phyloP scores from a whole-genome alignment of 2,797 vertebrate species.

The Pteronotus mesoamericanus region DNA sequence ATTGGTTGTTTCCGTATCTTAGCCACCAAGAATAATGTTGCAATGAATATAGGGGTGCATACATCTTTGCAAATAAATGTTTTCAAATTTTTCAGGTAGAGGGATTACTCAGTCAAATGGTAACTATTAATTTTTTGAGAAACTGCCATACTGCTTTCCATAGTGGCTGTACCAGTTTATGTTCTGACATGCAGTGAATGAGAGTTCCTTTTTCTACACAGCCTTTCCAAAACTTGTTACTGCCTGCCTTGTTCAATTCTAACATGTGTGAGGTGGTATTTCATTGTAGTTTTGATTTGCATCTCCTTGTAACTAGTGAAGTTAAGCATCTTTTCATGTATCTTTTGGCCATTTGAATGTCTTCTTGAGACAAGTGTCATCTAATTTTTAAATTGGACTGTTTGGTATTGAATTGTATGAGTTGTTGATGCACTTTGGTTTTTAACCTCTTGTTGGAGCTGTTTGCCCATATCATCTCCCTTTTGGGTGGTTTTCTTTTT shows the following conservation, averaged over 20 bases:
- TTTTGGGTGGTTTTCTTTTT: not conserved
- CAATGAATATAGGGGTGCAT: not conserved
- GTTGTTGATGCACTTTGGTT: not conserved
- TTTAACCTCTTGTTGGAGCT: not conserved
- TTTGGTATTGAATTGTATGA: not conserved
- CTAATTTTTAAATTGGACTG: not conserved
- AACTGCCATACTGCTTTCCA: too few relatives aligned
- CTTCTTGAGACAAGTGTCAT: too few relatives aligned
- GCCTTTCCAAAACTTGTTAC: not conserved
- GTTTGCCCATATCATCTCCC: not conserved
- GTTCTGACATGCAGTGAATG: not conserved
- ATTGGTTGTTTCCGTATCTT: too few relatives aligned
- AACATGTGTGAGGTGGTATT: too few relatives aligned
- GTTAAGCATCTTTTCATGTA: too few relatives aligned
- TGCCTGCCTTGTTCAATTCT: not conserved
- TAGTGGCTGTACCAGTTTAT: not conserved
- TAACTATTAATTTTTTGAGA: not conserved
- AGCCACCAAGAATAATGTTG: too few relatives aligned
- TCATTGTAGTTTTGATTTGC: too few relatives aligned
- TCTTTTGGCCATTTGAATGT: too few relatives aligned
- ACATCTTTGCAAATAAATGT: not conserved
- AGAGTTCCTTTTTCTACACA: not conserved
- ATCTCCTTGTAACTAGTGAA: too few relatives aligned
- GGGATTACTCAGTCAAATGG: not conserved
- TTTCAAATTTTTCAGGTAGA: not conserved